Base-by-base conservation (phyloP, 1,140 invertebrate species). In the Manduca sexta region DNA sequence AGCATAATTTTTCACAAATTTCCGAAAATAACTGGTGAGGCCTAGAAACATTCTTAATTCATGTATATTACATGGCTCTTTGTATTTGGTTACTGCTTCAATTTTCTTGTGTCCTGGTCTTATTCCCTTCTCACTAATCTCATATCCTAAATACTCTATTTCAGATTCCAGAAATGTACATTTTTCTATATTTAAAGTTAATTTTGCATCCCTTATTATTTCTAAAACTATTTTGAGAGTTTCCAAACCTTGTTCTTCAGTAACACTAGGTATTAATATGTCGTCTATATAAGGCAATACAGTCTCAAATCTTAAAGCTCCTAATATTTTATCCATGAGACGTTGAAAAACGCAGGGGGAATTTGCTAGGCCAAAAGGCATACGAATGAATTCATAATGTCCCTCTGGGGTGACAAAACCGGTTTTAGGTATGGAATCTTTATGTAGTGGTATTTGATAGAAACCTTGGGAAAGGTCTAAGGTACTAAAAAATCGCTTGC, bases 391-490 rank as follows among this genome's bases (percentile, higher is more conserved):
- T 45, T 70, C 64, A 35, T 57, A 88, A 17, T 73, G 65, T 4
- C 82, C 71, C n/a, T 67, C 21, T 0, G 64, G 68, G 33, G 62
- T 73, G 1, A 69, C 52, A 44, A 83, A 82, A 1, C 69, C 60
- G 0, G 70, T 73, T 44, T 74, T 62, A 12, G 62, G 61, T 14
- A 64, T 67, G 1, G 58, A 60, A 1, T 68, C 43, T 6, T 53
- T 12, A 3, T 26, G 14, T 4, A 78, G 37, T 8, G 56, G 51
- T 6, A 89, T 59, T 49, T 90, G 86, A 53, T 79, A 83, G 49
- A 82, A 89, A 0, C 87, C 84, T 40, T 61, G 67, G 0, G 59
- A 51, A 3, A 87, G 30, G 56, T 89, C 86, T 3, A 89, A 37
- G 43, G 44, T 52, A 7, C 51, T 60, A 42, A 59, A 70, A 37